phyloP scores from a whole-genome alignment of 2,888 invertebrate species.

The Magallana nippona region DNA sequence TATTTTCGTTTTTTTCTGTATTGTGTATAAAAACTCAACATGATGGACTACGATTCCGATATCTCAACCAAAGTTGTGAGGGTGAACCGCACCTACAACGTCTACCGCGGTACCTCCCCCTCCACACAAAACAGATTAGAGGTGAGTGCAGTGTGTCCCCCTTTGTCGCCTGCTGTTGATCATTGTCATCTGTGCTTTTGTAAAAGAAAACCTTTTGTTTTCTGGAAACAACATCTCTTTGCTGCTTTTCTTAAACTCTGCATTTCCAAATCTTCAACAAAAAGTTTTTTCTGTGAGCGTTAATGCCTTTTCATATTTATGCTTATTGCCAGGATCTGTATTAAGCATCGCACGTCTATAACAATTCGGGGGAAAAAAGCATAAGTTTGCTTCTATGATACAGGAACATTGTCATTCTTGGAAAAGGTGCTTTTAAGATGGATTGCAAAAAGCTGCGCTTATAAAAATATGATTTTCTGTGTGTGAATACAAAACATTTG shows the following conservation, averaged over 20 bases:
- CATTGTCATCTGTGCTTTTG: slow-evolving; percentile 20
- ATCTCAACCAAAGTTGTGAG: slow-evolving; percentile 57
- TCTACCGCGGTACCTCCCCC: slow-evolving; percentile 79
- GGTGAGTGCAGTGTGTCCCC: slow-evolving; percentile 68
- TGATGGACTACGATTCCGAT: slow-evolving; percentile 55
- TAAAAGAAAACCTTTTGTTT: not conserved
- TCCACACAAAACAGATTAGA: slow-evolving; percentile 78
- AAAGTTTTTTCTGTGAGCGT: not conserved
- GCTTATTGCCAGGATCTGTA: not conserved
- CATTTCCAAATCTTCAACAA: slow-evolving; percentile 13
- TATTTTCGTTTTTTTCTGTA: slow-evolving; percentile 55
- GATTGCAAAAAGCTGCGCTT: no score
- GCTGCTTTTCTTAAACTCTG: slow-evolving; percentile 10
- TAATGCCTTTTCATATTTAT: not conserved
- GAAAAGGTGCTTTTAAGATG: not conserved
- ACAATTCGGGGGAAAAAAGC: no score
- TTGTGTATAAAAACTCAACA: slow-evolving; percentile 43
- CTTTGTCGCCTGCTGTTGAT: slow-evolving; percentile 39
- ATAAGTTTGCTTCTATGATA: not conserved
- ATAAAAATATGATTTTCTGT: not conserved
- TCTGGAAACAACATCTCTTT: not conserved
- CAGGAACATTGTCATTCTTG: not conserved
- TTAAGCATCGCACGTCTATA: no score
- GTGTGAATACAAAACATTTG: slow-evolving; percentile 9
- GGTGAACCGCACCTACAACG: slow-evolving; percentile 75